Base-by-base conservation (phyloP, 2,797 vertebrate species). In the Champsocephalus gunnari region DNA sequence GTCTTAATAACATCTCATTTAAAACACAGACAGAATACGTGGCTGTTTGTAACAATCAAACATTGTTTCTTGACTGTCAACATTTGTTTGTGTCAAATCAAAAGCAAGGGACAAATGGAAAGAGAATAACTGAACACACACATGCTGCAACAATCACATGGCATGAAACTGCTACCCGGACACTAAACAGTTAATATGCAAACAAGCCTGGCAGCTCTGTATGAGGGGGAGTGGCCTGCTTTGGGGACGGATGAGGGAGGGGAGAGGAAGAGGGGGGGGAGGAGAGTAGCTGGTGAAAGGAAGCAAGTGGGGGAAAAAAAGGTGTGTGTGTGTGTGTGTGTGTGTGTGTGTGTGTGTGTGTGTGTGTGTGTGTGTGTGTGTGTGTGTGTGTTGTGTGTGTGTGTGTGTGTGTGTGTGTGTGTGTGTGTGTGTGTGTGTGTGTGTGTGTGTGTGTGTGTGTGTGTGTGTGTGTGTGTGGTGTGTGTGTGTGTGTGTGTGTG, bases 181-280 rank as follows among this genome's bases (percentile, higher is more conserved):
- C 90, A 92, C 91, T 61, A 84, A 95, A 94, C 92, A 73, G 95
- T 96, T 96, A 95, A 95, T 90, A 95, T 96, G 95, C 92, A 95
- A 95, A 96, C 86, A 68, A 84, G 82, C 64, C 71, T 81, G 84
- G 88, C 85, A 88, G 86, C 82, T 77, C 88, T 83, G 73, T 89
- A 59, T 66, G 63, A 86, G 77, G 79, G 83, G 93, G 92, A 90
- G 93, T 87, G 89, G 93, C 87, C 89, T 90, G 77, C 68, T 84
- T 87, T 87, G 34, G 84, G 85, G 79, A 81, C 77, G 61, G 80
- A 85, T 49, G 81, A 86, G 85, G 86, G 85, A 86, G 75, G 84
- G 80, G 63, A 69, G 64, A 70, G 55, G 66, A 51, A 67, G 78
- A 71, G 76, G 73, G 47, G 75, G 77, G 82, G 82, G 61, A 83